Evolutionary conservation across 1,140 invertebrate genomes (phyloP).

Genomic region (Psilanteris sp.): DNA sequence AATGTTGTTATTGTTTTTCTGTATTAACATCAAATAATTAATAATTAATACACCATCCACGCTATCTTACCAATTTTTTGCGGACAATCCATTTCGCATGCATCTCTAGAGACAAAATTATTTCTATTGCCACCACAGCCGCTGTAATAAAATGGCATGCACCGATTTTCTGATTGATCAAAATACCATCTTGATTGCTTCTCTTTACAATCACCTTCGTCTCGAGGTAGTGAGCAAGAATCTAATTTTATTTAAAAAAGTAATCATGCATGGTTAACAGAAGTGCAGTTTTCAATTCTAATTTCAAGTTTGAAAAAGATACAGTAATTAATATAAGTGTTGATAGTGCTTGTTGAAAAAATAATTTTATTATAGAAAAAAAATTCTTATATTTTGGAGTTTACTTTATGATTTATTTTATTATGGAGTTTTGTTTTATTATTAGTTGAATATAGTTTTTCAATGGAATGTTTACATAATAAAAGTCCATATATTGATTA

Average conservation of each 20-base stretch:
- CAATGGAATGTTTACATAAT: too few relatives aligned
- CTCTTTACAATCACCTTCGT: constrained; percentile 89
- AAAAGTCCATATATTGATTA: too few relatives aligned
- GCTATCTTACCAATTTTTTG: constrained; percentile 88
- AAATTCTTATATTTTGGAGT: too few relatives aligned
- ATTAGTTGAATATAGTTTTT: too few relatives aligned
- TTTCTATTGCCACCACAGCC: constrained; percentile 95
- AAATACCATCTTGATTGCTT: constrained; percentile 91
- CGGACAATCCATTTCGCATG: constrained; percentile 91
- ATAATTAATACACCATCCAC: background rate
- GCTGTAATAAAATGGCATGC: constrained; percentile 96
- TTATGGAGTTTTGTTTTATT: too few relatives aligned
- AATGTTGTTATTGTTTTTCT: background rate
- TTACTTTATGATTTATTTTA: too few relatives aligned
- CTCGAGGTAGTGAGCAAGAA: constrained; percentile 89
- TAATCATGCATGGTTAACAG: constrained; percentile 74
- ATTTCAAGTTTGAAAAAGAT: background rate
- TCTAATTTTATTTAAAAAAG: constrained; percentile 80
- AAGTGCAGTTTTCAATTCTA: background rate
- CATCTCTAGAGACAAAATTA: constrained; percentile 88
- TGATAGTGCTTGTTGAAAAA: too few relatives aligned
- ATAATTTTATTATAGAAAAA: too few relatives aligned
- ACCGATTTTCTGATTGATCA: constrained; percentile 90
- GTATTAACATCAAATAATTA: too few relatives aligned
- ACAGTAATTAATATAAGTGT: constrained; percentile 1